Conservation (phyloP, 1,140 invertebrate species). For the Nasonia longicornis region DNA sequence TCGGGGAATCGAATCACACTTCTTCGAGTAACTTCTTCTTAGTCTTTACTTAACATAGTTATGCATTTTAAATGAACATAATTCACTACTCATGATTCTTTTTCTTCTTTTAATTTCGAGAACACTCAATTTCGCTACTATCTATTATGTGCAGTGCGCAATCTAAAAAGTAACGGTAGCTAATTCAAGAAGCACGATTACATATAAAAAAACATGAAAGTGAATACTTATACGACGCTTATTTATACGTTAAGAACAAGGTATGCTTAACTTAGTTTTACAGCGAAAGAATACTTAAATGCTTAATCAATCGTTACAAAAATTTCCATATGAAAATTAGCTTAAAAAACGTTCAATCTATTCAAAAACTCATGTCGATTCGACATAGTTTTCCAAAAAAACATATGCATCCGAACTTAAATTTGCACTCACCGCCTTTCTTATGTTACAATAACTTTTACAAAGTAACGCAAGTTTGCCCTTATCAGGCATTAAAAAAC, state of each 20-base stretch:
- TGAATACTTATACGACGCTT: not conserved
- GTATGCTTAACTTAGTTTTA: not conserved
- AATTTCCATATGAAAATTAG: not conserved
- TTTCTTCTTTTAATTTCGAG: not conserved
- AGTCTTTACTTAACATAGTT: not conserved
- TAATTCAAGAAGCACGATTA: constrained; percentile 17
- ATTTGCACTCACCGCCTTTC: constrained; percentile 2
- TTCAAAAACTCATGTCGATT: not conserved
- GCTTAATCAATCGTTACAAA: not conserved
- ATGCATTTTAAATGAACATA: not conserved
- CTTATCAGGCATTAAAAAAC: constrained; percentile 12
- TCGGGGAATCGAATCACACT: constrained; percentile 38
- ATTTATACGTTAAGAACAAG: not conserved
- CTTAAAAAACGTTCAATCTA: not conserved
- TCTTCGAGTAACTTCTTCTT: constrained; percentile 18
- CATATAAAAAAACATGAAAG: constrained; percentile 5
- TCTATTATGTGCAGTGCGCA: constrained; percentile 13
- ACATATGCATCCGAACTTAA: not conserved
- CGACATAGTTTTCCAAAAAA: not conserved
- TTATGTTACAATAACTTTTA: constrained; percentile 8
- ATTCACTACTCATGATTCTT: not conserved
- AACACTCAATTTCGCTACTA: not conserved
- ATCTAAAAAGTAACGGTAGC: not conserved
- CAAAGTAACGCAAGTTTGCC: not conserved
- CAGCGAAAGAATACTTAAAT: not conserved